Percentiles rank a stretch among this genome's conserved stretches.
These are phyloP conservation scores for Hydrotaea cyrtoneurina DNA, from an alignment of 2,888 invertebrate genomes.

Conservation along the genomic window DNA sequence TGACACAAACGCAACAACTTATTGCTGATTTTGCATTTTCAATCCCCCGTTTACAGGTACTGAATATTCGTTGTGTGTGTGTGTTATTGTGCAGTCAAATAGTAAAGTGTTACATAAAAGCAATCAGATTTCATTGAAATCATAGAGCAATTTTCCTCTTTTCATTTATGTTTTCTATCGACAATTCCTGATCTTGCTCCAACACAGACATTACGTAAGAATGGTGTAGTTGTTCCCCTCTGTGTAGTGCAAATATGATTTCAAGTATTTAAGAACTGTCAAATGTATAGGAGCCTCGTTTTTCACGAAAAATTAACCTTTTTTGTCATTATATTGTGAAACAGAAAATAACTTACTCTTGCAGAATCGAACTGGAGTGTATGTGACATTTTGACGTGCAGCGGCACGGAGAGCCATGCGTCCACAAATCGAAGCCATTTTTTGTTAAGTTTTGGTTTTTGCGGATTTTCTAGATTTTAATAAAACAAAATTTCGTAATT, in stretches of 20 bases:
- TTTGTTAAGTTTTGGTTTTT: conserved; percentile 49
- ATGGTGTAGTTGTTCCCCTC: conserved; percentile 28
- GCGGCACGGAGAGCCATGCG: conserved; percentile 86
- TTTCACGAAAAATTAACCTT: conserved; percentile 53
- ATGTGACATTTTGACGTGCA: conserved; percentile 85
- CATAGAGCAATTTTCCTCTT: conserved; percentile 24
- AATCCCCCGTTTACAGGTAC: not conserved
- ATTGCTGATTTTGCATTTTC: not conserved
- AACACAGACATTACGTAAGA: conserved; percentile 70
- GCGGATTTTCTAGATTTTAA: conserved; percentile 52
- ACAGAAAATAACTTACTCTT: conserved; percentile 83
- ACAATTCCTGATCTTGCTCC: conserved; percentile 30
- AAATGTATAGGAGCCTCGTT: conserved; percentile 57
- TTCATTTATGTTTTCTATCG: conserved; percentile 35
- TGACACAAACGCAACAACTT: not conserved
- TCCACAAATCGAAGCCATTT: conserved; percentile 90
- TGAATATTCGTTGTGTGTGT: not conserved
- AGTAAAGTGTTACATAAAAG: conserved; percentile 70
- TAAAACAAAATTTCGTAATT: conserved; percentile 69
- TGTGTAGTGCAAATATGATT: not conserved
- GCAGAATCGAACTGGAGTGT: conserved; percentile 84
- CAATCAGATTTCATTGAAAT: conserved; percentile 46
- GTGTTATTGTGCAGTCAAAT: not conserved
- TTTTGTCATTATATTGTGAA: conserved; percentile 17
- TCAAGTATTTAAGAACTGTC: conserved; percentile 49